Conservation (phyloP, 2,888 invertebrate genomes). For the Mythimna ferrago region DNA sequence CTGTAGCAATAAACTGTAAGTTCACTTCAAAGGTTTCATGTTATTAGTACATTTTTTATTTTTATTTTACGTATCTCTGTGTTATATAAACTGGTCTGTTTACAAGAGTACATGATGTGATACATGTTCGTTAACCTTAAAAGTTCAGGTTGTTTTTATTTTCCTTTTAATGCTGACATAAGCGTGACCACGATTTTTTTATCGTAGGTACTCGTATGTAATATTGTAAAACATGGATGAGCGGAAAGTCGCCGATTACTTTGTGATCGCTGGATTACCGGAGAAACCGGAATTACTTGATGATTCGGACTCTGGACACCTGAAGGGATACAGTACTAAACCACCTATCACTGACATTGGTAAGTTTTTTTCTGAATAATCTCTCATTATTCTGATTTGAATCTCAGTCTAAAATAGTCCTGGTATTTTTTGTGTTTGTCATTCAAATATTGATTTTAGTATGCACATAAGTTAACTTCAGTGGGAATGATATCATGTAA, state of each 20-base stretch:
- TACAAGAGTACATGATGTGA: conserved; percentile 42
- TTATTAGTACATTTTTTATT: conserved; percentile 71
- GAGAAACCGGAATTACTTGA: conserved; percentile 94
- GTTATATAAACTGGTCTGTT: conserved; percentile 65
- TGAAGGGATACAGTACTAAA: conserved; percentile 95
- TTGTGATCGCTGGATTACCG: conserved; percentile 98
- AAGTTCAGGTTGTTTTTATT: conserved; percentile 68
- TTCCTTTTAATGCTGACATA: conserved; percentile 64
- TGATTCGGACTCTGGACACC: conserved; percentile 95
- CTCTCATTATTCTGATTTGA: not conserved
- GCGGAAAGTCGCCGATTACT: conserved; percentile 98
- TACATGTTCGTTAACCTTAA: conserved; percentile 54
- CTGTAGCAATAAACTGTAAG: conserved; percentile 77
- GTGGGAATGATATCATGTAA: conserved; percentile 18
- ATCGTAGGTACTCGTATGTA: conserved; percentile 69
- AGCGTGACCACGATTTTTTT: conserved; percentile 63
- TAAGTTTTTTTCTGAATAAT: conserved; percentile 66
- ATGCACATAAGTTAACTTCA: conserved; percentile 18
- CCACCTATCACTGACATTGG: conserved; percentile 99
- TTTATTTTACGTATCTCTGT: conserved; percentile 52
- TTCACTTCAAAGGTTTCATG: conserved; percentile 81
- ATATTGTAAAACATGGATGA: conserved; percentile 93
- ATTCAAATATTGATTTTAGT: conserved; percentile 31
- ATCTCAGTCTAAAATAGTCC: not conserved
- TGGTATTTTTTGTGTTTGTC: not conserved